Base-by-base conservation (phyloP, 2,113 vertebrate species). In the Scolopax mira region DNA sequence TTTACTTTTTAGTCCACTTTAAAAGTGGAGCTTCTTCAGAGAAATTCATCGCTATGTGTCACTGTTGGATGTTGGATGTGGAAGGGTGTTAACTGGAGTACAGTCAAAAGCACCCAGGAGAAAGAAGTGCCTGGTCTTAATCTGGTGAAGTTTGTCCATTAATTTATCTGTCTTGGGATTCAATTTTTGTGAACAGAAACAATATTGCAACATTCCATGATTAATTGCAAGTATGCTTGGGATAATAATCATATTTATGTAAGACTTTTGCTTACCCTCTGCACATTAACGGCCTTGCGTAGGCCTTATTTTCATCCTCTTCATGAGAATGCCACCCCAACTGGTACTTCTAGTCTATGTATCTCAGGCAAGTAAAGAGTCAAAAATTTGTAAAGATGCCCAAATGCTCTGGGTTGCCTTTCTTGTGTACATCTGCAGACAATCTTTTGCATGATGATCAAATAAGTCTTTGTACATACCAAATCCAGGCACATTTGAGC, bases 231-330 rank as follows among this genome's bases (percentile, higher is more conserved):
- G 7, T 33, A 35, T 37, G 6, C 10, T 42, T 69, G 33, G 13
- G 18, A 6, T 48, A 79, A n/a, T 62, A 5, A 58, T 21, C 18
- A 37, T 25, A 4, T n/a, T 91, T 75, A 41, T 0, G 0, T 18
- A 51, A 57, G 31, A 42, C 18, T 79, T 89, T 71, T 84, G 2
- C 5, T 62, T 60, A 9, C 6, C 18, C 15, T 85, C 19, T 79
- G 15, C n/a, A 28, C 0, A 0, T 67, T 67, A 48, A 78, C 66
- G 4, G 17, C 79, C 48, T 82, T 79, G 11, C 11, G 62, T 2
- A 39, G 13, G 19, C 6, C 22, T 66, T 67, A 25, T 48, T 75
- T 90, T 82, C 18, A 24, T 42, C 10, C 7, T 90, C 11, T 75
- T 79, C 5, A 15, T 49, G 27, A 78, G 15, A 65, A 69, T 39